A percentile compares a stretch with the other conserved stretches of the same genome.
Evolutionary conservation across 1,140 invertebrate species (phyloP).

Genomic region (Drosophila takahashii): DNA sequence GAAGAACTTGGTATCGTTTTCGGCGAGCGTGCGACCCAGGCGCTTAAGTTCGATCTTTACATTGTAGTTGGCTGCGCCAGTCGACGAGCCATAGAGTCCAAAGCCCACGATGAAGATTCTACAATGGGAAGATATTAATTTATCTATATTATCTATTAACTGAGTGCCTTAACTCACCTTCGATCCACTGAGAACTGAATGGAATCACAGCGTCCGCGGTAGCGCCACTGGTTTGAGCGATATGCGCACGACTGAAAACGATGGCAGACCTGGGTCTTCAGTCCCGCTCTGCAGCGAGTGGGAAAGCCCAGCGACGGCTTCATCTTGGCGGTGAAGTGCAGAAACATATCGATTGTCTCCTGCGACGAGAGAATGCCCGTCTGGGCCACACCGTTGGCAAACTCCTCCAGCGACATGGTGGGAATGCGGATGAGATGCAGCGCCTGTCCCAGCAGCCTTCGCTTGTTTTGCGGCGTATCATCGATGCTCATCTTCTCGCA

Average conservation of each 20-base stretch:
- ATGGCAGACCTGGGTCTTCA: slow-evolving; percentile 96
- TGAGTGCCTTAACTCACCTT: slow-evolving; percentile 35
- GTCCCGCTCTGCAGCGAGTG: slow-evolving; percentile 91
- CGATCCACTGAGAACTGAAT: slow-evolving; percentile 97
- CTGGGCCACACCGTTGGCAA: slow-evolving; percentile 95
- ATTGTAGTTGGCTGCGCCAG: slow-evolving; percentile 95
- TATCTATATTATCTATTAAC: neutral
- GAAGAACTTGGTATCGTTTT: slow-evolving; percentile 96
- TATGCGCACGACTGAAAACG: slow-evolving; percentile 98
- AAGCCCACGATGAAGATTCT: slow-evolving; percentile 97
- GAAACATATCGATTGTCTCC: slow-evolving; percentile 96
- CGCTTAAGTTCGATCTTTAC: slow-evolving; percentile 96
- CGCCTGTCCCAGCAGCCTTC: slow-evolving; percentile 90
- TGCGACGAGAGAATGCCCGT: slow-evolving; percentile 94
- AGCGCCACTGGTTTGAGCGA: slow-evolving; percentile 97
- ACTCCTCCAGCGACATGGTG: slow-evolving; percentile 95
- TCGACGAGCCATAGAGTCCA: slow-evolving; percentile 96
- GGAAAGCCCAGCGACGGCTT: slow-evolving; percentile 94
- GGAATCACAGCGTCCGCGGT: slow-evolving; percentile 95
- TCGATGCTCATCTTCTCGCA: slow-evolving; percentile 92
- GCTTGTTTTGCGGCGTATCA: slow-evolving; percentile 89
- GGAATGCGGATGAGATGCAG: slow-evolving; percentile 95
- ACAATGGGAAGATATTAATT: neutral
- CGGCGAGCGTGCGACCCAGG: slow-evolving; percentile 92
- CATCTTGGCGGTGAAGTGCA: slow-evolving; percentile 93